Evolutionary conservation across 2,797 vertebrate species (phyloP).

Genomic region (Brotogeris chrysoptera): DNA sequence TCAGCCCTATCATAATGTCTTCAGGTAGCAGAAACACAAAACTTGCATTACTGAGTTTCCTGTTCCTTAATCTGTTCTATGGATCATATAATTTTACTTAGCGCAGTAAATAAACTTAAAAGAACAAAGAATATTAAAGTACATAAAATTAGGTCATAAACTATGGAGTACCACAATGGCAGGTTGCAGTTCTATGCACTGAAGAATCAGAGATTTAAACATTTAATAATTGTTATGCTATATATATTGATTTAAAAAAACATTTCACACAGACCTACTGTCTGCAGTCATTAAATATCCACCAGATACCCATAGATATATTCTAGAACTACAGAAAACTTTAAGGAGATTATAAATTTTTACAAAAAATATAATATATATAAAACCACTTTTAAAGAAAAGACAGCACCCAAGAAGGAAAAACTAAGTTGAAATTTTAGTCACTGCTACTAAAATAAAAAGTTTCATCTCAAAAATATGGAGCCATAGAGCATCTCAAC

Average conservation of each 20-base stretch:
- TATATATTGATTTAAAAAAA: not conserved
- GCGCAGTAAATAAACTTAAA: slow-evolving; percentile 68
- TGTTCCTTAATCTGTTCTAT: slow-evolving; percentile 50
- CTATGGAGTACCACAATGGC: not conserved
- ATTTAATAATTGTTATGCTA: slow-evolving; percentile 33
- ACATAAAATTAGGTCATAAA: slow-evolving; percentile 72
- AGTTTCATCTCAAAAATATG: not conserved
- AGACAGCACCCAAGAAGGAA: not conserved
- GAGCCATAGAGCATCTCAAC: not conserved
- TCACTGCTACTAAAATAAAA: not conserved
- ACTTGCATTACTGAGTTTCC: slow-evolving; percentile 11
- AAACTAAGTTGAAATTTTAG: not conserved
- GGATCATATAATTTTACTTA: slow-evolving; percentile 71
- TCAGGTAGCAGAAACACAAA: not conserved
- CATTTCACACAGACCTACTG: not conserved
- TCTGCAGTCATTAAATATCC: slow-evolving; percentile 39
- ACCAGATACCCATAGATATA: not conserved
- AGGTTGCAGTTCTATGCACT: slow-evolving; percentile 53
- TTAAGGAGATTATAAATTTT: not conserved
- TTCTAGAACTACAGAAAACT: slow-evolving; percentile 20
- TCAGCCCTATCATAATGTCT: not conserved
- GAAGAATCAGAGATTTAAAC: slow-evolving; percentile 62
- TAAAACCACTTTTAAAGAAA: not conserved
- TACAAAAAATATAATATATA: not conserved
- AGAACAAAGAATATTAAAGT: slow-evolving; percentile 61